phyloP scores from a whole-genome alignment of 1,140 invertebrate species.

The Drosophila orosa region DNA sequence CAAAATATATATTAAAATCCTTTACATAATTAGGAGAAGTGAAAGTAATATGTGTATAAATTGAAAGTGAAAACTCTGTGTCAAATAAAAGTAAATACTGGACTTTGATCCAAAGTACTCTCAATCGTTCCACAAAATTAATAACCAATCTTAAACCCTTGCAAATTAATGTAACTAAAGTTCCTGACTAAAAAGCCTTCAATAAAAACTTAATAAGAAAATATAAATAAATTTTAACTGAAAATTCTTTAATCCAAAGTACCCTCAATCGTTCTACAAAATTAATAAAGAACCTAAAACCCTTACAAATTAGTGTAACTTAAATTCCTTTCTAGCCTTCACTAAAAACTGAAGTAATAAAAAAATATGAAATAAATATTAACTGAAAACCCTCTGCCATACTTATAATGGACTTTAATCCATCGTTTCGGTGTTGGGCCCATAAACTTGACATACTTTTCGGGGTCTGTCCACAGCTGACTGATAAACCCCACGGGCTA shows the following conservation, averaged over 20 bases:
- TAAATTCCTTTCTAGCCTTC: too few relatives aligned
- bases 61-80: not conserved
- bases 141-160: not conserved
- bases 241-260: not conserved
- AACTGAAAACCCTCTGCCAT: conserved; percentile 1
- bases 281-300: not conserved
- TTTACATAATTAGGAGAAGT: not conserved
- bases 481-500: conserved; percentile 11
- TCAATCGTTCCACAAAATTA: not conserved
- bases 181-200: too few relatives aligned
- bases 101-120: too few relatives aligned
- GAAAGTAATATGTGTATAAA: not conserved
- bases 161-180: too few relatives aligned
- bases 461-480: conserved; percentile 3
- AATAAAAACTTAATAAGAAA: too few relatives aligned
- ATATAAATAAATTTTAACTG: too few relatives aligned
- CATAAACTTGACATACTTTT: conserved; percentile 25
- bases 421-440: not conserved
- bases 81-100: not conserved
- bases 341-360: not conserved
- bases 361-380: not conserved
- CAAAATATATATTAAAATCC: too few relatives aligned
- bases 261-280: not conserved
- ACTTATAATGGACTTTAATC: conserved; percentile 28
- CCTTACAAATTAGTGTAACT: accelerated